Evolutionary conservation across 2,888 invertebrate species (phyloP).

Genomic region (Drosophila recens): DNA sequence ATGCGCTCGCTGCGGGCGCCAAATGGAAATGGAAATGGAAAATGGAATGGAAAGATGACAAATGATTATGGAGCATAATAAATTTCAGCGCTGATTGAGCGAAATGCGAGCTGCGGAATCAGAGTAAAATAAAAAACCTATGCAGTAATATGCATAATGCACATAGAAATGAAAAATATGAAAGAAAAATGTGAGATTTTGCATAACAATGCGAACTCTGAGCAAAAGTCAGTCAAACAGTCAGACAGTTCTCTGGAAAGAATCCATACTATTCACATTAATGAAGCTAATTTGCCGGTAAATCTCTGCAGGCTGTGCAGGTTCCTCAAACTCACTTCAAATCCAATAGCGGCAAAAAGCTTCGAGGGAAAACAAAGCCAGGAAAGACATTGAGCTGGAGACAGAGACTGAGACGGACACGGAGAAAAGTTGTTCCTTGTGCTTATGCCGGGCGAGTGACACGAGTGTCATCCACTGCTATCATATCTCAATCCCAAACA

Average conservation of each 20-base stretch:
- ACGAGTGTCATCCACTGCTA: slow-evolving; percentile 72
- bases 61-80: slow-evolving; percentile 80
- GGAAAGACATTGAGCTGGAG: slow-evolving; percentile 2
- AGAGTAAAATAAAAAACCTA: slow-evolving; percentile 1
- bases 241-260: neutral
- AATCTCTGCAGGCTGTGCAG: slow-evolving; percentile 52
- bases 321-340: slow-evolving; percentile 35
- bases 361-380: slow-evolving; percentile 39
- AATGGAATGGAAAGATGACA: slow-evolving; percentile 67
- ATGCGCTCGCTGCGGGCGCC: slow-evolving; percentile 72
- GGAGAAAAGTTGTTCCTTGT: slow-evolving; percentile 71
- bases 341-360: slow-evolving; percentile 52
- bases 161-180: slow-evolving; percentile 20
- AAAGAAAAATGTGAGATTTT: slow-evolving; percentile 23
- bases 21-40: slow-evolving; percentile 74
- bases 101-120: slow-evolving; percentile 58
- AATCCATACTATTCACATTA: slow-evolving; percentile 63
- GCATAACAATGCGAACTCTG: slow-evolving; percentile 19
- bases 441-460: slow-evolving; percentile 66
- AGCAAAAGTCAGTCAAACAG: slow-evolving; percentile 15
- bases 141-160: slow-evolving; percentile 35
- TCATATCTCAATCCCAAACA: slow-evolving; percentile 62
- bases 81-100: slow-evolving; percentile 78
- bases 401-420: neutral
- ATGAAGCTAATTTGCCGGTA: slow-evolving; percentile 75